A percentile compares a stretch with the other conserved stretches of the same genome.
Conservation (phyloP, 2,888 invertebrate species). For the Watsonalla binaria region DNA sequence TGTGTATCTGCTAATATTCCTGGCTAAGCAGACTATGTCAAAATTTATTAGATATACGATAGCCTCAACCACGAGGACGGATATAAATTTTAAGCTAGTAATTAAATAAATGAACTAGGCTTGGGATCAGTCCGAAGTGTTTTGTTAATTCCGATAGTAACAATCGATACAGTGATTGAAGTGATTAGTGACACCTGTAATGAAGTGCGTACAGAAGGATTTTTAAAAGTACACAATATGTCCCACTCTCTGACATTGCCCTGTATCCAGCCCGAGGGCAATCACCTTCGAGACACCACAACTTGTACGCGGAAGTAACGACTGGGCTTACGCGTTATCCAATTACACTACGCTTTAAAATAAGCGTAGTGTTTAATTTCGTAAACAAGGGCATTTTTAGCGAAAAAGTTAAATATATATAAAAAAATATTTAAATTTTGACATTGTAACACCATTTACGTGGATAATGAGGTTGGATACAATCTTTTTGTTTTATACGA, state of each 20-base stretch:
- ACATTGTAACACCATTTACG: conserved; percentile 28
- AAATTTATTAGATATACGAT: no score
- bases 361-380: conserved; percentile 27
- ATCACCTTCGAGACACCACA: conserved; percentile 45
- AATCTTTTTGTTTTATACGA: neutral
- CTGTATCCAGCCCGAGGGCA: conserved; percentile 49
- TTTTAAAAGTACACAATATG: conserved; percentile 23
- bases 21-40: no score
- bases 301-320: conserved; percentile 36
- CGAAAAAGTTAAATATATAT: conserved; percentile 20
- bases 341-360: conserved; percentile 18
- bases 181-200: conserved; percentile 10
- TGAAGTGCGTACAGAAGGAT: conserved; percentile 27
- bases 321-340: conserved; percentile 14
- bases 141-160: no score
- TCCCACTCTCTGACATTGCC: conserved; percentile 59
- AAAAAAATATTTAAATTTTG: conserved; percentile 11
- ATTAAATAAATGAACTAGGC: no score
- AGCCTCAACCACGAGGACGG: no score
- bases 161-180: neutral
- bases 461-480: conserved; percentile 12
- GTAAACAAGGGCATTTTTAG: conserved; percentile 38
- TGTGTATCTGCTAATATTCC: no score
- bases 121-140: no score
- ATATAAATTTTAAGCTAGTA: no score